These are phyloP conservation scores for Naja naja DNA, from an alignment of 2,113 vertebrate genomes.

Conservation along the genomic window DNA sequence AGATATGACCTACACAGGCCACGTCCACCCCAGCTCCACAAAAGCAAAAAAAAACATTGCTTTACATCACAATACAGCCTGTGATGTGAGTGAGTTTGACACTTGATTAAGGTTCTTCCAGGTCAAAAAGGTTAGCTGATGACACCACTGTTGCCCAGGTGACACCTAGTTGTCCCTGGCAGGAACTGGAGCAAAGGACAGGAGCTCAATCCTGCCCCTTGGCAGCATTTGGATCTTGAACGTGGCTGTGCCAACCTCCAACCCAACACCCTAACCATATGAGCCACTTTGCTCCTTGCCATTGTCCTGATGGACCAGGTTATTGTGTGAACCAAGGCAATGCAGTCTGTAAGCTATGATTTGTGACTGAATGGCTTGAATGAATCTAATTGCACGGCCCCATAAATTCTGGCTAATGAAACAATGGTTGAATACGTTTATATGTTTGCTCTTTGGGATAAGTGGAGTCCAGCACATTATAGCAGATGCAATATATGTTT, in stretches of 20 bases:
- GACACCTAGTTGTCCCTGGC: background rate
- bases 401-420: background rate
- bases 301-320: background rate
- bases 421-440: background rate
- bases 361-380: background rate
- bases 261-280: background rate
- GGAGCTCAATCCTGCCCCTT: background rate
- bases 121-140: background rate
- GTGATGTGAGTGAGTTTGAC: no score
- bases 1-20: no score
- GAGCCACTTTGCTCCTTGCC: background rate
- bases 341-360: background rate
- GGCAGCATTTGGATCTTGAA: background rate
- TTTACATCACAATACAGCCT: no score
- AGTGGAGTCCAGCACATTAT: background rate
- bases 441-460: background rate
- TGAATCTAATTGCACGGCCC: background rate
- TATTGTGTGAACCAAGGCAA: background rate
- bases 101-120: background rate
- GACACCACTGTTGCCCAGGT: background rate
- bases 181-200: background rate
- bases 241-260: background rate
- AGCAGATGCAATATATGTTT: background rate
- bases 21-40: no score
- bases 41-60: no score